Base-by-base conservation (phyloP, 2,113 vertebrate species). In the Rhagologus leucostigma region DNA sequence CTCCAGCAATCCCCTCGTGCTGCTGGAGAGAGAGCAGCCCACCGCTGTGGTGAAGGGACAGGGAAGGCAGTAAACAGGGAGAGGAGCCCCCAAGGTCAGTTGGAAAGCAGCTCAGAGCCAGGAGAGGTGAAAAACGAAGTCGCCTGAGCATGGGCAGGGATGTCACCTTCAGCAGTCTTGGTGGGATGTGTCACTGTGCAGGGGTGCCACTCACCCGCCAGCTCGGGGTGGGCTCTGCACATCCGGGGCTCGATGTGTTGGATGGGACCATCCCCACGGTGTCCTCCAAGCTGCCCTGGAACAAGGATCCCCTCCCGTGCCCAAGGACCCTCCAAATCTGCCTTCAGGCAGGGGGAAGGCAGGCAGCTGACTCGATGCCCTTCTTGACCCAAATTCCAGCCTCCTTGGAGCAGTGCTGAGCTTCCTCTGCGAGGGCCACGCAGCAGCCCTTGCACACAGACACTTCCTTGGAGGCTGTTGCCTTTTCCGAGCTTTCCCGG, bases 231-330 rank as follows among this genome's bases (percentile, higher is more conserved):
- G 23, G 33, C 41, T 46, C 79, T 2, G 14, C 30, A 33, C 26
- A 0, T 2, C 35, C 8, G 30, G 46, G 33, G 30, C 39, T 62
- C 3, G 0, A 1, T 1, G 11, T 15, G 8, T 3, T 16, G 35
- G 30, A 1, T 13, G n/a, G 42, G 6, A 62, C 22, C 62, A 49
- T 41, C 33, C 22, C 56, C 4, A 0, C 1, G 10, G 18, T 7
- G 30, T 19, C 7, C 46, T 50, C 7, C 27, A 10, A 30, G 30
- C 44, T 86, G 29, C 26, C 41, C 39, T 9, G 35, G 47, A 57
- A 32, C 24, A 7, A 20, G 29, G 37, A 46, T 18, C 56, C 49
- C 13, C 30, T 18, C 55, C 56, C 0, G 0, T 27, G 24, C 23
- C 62, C n/a, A 17, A 1, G 52, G 32, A 50, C 30, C 13, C 41